phyloP scores from a whole-genome alignment of 2,888 invertebrate genomes.

The Ypsolopha scabrella region DNA sequence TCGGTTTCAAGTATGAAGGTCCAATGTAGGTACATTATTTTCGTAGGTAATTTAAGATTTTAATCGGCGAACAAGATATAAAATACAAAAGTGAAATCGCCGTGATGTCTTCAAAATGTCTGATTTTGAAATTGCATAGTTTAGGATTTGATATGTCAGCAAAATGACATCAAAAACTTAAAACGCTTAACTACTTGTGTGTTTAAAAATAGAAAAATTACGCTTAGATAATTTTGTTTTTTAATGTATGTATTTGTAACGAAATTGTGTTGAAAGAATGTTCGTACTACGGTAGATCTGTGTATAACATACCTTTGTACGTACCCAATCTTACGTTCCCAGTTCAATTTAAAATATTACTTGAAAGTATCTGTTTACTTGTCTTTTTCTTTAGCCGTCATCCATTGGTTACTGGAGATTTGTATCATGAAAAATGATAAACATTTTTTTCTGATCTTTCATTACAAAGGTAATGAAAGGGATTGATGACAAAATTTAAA shows the following conservation, averaged over 20 bases:
- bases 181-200: conserved; percentile 63
- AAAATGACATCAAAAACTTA: conserved; percentile 36
- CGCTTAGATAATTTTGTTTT: conserved; percentile 63
- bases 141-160: conserved; percentile 33
- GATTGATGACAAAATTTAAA: no score
- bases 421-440: no score
- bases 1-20: conserved; percentile 45
- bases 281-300: conserved; percentile 65
- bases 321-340: conserved; percentile 45
- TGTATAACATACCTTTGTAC: conserved; percentile 36
- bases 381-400: no score
- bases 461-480: no score
- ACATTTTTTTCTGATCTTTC: no score
- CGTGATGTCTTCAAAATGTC: conserved; percentile 39
- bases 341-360: conserved; percentile 26
- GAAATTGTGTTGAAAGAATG: conserved; percentile 58
- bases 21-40: conserved; percentile 50
- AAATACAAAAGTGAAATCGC: conserved; percentile 21
- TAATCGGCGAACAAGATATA: conserved; percentile 30
- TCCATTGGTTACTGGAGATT: no score
- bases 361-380: no score
- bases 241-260: conserved; percentile 47
- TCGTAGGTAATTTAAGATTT: conserved; percentile 54
- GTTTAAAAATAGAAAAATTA: conserved; percentile 47
- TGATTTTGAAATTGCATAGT: conserved; percentile 33